Evolutionary conservation across 2,888 invertebrate genomes (phyloP), one percentile per base, ranked within the genome.

Genomic region (Sinotaia quadrata): DNA sequence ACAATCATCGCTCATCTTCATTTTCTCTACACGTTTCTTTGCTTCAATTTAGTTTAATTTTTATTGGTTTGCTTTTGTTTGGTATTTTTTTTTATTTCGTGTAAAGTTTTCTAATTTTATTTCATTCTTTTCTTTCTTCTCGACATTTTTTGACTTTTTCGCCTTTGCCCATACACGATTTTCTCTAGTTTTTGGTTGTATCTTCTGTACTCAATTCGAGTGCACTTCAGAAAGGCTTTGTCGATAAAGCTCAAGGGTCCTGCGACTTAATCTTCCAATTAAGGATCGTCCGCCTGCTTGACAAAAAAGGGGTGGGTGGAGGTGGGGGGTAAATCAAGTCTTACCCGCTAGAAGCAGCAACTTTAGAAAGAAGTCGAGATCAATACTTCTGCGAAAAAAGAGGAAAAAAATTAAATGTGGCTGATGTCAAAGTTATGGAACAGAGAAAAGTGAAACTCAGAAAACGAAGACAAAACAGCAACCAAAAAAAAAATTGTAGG

Each of bases 261-360:
- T 1, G 54, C 21, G 52, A 65, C 65, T 65, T 65, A 65, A 65
- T 56, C 65, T 65, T 65, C 65, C 65, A 65, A 65, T 65, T 65
- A 65, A 56, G 65, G 65, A 29, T 44, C 65, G 56, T 65, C 65
- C 56, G 56, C 31, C 44, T 21, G 54, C n/a, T 37, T 37, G 65
- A 56, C 65, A 65, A 65, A 65, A n/a, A n/a, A n/a, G n/a, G n/a
- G n/a, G n/a, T n/a, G n/a, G n/a, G n/a, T n/a, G n/a, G n/a, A n/a
- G n/a, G n/a, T n/a, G 65, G 56, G 65, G 65, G 65, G 65, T 56
- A 65, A 65, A 65, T 56, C 65, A 56, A 56, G 52, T 56, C 63
- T 63, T 54, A 63, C 63, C 56, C 65, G 65, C 65, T 52, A 65
- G 41, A 65, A 52, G 63, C 54, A 65, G 65, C 54, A 54, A 41